Percentiles rank a stretch among this genome's conserved stretches.
Evolutionary conservation across 2,113 vertebrate genomes (phyloP).

Genomic region (Microcebus griseorufus): DNA sequence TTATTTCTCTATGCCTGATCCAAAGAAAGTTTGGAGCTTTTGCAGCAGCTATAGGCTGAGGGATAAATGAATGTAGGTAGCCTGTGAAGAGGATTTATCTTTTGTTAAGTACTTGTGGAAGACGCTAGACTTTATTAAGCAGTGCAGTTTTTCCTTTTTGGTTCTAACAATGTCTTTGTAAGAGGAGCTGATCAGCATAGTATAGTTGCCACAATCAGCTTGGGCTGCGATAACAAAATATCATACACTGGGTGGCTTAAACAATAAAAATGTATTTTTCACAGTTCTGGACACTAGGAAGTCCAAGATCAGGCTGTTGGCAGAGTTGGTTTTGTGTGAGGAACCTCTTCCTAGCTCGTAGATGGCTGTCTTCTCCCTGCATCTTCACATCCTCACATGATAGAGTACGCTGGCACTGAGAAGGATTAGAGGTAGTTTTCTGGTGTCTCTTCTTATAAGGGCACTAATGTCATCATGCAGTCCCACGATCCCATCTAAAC

Average conservation of each 20-base stretch:
- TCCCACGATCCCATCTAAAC: not conserved
- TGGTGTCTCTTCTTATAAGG: not conserved
- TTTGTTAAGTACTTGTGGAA: constrained; percentile 30
- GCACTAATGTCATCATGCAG: not conserved
- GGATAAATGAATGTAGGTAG: constrained; percentile 28
- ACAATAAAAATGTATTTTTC: not conserved
- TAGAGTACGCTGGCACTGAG: not conserved
- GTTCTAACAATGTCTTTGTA: not conserved
- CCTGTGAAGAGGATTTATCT: not conserved
- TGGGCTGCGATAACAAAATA: not conserved
- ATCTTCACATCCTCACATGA: not conserved
- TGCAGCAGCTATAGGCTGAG: not conserved
- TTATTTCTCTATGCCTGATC: not conserved
- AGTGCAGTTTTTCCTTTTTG: not conserved
- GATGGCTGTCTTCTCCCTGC: not conserved
- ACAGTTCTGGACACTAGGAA: not conserved
- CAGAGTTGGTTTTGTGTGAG: not conserved
- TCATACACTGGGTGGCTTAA: not conserved
- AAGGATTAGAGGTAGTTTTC: not conserved
- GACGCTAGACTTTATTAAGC: not conserved
- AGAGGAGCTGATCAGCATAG: not conserved
- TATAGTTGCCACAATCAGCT: not conserved
- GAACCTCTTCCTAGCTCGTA: not conserved
- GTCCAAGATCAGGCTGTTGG: not conserved
- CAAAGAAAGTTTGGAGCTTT: not conserved